Percentiles rank a stretch among this genome's conserved stretches.
phyloP scores from a whole-genome alignment of 2,888 invertebrate genomes.

The Psylliodes chrysocephalus region DNA sequence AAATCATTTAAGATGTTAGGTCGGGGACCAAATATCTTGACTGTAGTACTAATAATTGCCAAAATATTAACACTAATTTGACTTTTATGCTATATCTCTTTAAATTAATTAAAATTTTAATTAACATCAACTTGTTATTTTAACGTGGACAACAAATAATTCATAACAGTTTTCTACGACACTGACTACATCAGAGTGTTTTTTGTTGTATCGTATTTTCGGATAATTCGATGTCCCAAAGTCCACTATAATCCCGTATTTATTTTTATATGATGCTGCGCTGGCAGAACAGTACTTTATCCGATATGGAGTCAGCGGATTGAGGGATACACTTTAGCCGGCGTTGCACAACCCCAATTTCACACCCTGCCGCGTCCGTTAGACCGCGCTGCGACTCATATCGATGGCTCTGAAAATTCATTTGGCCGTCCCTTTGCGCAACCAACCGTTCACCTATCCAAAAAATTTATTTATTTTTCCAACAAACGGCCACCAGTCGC shows the following conservation, averaged over 20 bases:
- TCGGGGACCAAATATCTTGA: too few species aligned
- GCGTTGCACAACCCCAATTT: conserved; percentile 62
- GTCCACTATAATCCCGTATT: conserved; percentile 59
- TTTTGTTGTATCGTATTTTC: conserved; percentile 41
- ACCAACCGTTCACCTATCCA: conserved; percentile 43
- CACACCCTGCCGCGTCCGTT: conserved; percentile 59
- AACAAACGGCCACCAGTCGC: conserved; percentile 30
- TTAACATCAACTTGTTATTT: too few species aligned
- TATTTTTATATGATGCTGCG: conserved; percentile 59
- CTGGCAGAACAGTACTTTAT: conserved; percentile 55
- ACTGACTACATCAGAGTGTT: conserved; percentile 11
- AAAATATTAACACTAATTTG: too few species aligned
- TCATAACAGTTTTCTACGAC: conserved; percentile 1
- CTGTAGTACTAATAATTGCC: too few species aligned
- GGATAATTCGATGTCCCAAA: conserved; percentile 52
- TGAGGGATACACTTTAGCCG: conserved; percentile 56
- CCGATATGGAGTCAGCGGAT: conserved; percentile 50
- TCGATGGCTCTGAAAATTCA: conserved; percentile 62
- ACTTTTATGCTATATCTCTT: too few species aligned
- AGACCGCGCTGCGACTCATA: conserved; percentile 60
- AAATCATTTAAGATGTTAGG: too few species aligned
- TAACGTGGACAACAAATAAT: too few species aligned
- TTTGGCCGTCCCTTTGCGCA: conserved; percentile 54
- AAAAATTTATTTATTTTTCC: conserved; percentile 39
- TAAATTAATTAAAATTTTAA: too few species aligned